Percentiles rank a stretch among this genome's conserved stretches.
Evolutionary conservation across 2,113 vertebrate species (phyloP).

Genomic region (Macaca fascicularis): T2T-MFA8v1.1 NC_088375.1:38020001-38020500

Average conservation of each 20-base stretch:
- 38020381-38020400: too few relatives aligned
- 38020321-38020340: neutral
- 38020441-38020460: neutral
- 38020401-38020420: neutral
- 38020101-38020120: slow-evolving; percentile 7
- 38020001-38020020: neutral
- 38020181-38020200: neutral
- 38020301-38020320: neutral
- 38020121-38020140: neutral
- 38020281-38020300: neutral
- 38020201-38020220: neutral
- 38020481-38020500: neutral
- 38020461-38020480: neutral
- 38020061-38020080: neutral
- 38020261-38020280: neutral
- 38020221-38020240: neutral
- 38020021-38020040: neutral
- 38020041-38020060: rapidly evolving
- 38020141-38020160: slow-evolving; percentile 49
- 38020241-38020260: neutral
- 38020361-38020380: neutral
- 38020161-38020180: neutral
- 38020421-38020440: neutral
- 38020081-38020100: neutral
- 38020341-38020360: neutral